These are phyloP conservation scores for Drosophila ogumai DNA, from an alignment of 1,140 invertebrate genomes.

Conservation along the genomic window DNA sequence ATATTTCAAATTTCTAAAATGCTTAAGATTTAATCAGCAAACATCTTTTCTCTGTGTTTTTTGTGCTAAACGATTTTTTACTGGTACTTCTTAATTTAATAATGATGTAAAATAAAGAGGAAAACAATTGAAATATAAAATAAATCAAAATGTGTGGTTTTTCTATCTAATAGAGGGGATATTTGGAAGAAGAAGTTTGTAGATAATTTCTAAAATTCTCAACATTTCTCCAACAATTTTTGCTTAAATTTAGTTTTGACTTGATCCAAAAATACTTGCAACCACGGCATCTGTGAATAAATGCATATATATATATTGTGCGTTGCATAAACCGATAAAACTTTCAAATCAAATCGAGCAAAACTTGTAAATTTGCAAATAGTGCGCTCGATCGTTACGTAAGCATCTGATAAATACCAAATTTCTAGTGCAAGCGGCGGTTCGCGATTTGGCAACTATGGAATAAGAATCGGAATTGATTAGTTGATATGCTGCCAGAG, in stretches of 20 bases:
- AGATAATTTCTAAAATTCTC: background rate
- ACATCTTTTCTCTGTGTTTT: constrained; percentile 42
- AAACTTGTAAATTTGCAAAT: constrained; percentile 50
- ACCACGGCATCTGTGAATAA: constrained; percentile 17
- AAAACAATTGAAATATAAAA: constrained; percentile 51
- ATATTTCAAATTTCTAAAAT: constrained; percentile 41
- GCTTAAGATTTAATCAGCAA: constrained; percentile 49
- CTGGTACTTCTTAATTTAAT: constrained; percentile 51
- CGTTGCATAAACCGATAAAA: constrained; percentile 64
- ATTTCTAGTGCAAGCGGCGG: constrained; percentile 37
- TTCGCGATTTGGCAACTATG: constrained; percentile 41
- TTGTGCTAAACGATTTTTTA: constrained; percentile 44
- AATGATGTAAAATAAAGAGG: constrained; percentile 53
- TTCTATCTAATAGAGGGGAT: background rate
- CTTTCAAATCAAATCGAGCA: constrained; percentile 55
- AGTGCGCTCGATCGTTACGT: constrained; percentile 48
- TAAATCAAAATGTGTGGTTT: background rate
- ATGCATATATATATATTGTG: constrained; percentile 60
- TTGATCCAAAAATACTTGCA: constrained; percentile 23
- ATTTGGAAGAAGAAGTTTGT: background rate
- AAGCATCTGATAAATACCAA: constrained; percentile 74
- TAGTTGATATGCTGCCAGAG: constrained; percentile 48
- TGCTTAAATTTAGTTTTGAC: background rate
- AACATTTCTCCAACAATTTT: background rate
- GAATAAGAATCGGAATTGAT: constrained; percentile 44